Percentiles rank a stretch among this genome's conserved stretches.
Evolutionary conservation across 2,113 vertebrate species (phyloP).

Genomic region (Aspiorhynchus laticeps): DNA sequence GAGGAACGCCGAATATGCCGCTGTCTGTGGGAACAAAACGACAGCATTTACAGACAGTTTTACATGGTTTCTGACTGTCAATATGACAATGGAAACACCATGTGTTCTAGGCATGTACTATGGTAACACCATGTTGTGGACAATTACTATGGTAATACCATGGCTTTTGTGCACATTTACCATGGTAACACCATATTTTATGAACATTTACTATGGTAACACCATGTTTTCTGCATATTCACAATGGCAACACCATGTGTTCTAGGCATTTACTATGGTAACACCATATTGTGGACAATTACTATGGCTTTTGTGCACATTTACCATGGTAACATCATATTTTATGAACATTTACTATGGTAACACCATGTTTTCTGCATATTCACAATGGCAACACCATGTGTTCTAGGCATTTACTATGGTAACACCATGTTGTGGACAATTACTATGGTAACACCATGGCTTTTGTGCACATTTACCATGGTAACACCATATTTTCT

Average conservation of each 20-base stretch:
- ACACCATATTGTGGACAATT: too few relatives aligned
- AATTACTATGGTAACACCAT: neutral
- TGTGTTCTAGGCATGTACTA: too few relatives aligned
- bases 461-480: neutral
- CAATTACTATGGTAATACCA: neutral
- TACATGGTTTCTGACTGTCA: too few relatives aligned
- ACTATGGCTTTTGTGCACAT: accelerated
- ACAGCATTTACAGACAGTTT: neutral
- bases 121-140: accelerated
- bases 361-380: accelerated
- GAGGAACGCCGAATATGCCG: constrained; percentile 89
- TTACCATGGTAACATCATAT: neutral
- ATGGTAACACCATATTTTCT: neutral
- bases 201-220: accelerated
- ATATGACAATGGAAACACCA: too few relatives aligned
- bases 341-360: neutral
- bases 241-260: neutral
- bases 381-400: neutral
- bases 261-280: accelerated
- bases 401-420: too few relatives aligned
- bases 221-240: accelerated
- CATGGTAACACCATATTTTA: neutral
- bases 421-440: accelerated
- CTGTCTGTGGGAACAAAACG: constrained; percentile 73
- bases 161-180: neutral